These are phyloP conservation scores for Polyploca ridens DNA, from an alignment of 2,888 invertebrate genomes.

Conservation along the genomic window DNA sequence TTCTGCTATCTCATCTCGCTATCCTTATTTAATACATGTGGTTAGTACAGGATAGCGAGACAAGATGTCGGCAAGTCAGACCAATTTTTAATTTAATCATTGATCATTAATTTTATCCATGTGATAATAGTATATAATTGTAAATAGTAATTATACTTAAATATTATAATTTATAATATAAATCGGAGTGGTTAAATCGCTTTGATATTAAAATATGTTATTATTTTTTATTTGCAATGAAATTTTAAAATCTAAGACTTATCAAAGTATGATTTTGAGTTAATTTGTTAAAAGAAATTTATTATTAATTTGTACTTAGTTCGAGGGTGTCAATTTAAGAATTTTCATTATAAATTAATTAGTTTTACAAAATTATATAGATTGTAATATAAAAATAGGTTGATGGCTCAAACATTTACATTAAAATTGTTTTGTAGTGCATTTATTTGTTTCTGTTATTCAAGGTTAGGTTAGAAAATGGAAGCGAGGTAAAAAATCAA, in stretches of 20 bases:
- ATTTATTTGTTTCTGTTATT: neutral
- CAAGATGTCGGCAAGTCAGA: no score
- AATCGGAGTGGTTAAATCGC: neutral
- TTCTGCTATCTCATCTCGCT: no score
- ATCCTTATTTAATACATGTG: no score
- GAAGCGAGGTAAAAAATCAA: no score
- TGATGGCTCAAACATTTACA: neutral
- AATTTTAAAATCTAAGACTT: neutral
- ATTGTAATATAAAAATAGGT: no score
- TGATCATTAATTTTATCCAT: conserved; percentile 28
- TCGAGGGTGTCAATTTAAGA: no score
- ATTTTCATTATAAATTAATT: no score
- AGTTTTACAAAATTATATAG: no score
- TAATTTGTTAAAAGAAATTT: no score
- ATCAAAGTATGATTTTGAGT: neutral
- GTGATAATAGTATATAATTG: conserved; percentile 43
- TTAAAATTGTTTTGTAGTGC: neutral
- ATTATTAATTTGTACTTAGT: no score
- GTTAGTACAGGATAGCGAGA: no score
- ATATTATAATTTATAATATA: neutral
- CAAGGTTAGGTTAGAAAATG: no score
- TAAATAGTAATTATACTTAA: conserved; percentile 25
- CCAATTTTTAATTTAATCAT: neutral
- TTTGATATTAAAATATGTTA: neutral
- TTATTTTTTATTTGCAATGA: neutral